Percentiles rank a stretch among this genome's conserved stretches.
Conservation (phyloP, 2,797 vertebrate genomes). For the Gephyroberyx darwinii region DNA sequence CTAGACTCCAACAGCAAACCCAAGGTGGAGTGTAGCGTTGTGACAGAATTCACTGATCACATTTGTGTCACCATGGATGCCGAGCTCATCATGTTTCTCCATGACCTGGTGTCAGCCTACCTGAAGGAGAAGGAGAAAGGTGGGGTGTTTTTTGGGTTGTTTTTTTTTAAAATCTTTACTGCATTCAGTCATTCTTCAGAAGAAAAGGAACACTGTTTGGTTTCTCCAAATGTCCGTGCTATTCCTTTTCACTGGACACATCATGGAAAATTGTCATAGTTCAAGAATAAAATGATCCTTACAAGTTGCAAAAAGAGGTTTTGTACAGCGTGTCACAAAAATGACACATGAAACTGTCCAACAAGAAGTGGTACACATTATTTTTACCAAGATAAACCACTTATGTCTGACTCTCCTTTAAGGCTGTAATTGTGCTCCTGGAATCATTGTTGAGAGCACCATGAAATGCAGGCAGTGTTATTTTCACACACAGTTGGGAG, state of each 20-base stretch:
- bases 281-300: too few species aligned
- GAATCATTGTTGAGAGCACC: constrained; percentile 29
- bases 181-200: not conserved
- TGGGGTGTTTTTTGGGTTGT: constrained; percentile 66
- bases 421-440: constrained; percentile 26
- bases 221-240: not conserved
- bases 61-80: constrained; percentile 99
- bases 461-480: constrained; percentile 41
- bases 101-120: constrained; percentile 98
- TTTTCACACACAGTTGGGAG: constrained; percentile 56
- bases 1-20: constrained; percentile 88
- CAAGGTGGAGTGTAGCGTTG: constrained; percentile 98
- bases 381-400: not conserved
- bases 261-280: too few species aligned
- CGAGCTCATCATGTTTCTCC: constrained; percentile 98
- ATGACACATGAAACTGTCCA: constrained; percentile 15
- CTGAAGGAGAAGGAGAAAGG: constrained; percentile 99
- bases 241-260: not conserved
- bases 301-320: too few species aligned
- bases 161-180: not conserved
- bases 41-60: constrained; percentile 99
- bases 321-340: constrained; percentile 5
- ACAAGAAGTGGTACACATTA: not conserved
- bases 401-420: constrained; percentile 18
- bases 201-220: not conserved